phyloP scores from a whole-genome alignment of 2,113 vertebrate species.

The Chaetorhynchus papuensis region DNA sequence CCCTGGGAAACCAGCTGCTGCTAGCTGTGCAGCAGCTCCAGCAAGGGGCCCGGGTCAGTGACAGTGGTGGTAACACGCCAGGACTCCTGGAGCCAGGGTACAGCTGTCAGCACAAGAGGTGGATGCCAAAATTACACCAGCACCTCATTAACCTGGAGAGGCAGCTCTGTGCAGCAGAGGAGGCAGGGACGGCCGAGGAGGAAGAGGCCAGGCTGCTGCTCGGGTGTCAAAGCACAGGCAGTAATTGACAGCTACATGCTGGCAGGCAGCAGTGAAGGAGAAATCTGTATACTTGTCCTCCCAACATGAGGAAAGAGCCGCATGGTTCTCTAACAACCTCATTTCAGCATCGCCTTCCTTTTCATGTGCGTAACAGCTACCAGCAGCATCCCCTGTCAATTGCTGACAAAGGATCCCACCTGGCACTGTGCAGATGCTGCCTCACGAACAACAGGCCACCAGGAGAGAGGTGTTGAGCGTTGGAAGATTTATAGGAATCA shows the following conservation, averaged over 20 bases:
- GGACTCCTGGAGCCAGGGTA: not conserved
- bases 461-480: not conserved
- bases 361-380: not conserved
- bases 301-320: not conserved
- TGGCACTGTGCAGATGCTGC: constrained; percentile 7
- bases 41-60: fast-evolving
- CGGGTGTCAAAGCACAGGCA: not conserved
- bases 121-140: not conserved
- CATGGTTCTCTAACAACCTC: not conserved
- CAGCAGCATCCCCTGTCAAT: constrained; percentile 19
- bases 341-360: not conserved
- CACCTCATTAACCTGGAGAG: not conserved
- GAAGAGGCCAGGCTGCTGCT: not conserved
- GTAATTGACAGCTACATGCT: constrained; percentile 22
- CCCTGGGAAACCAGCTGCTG: not conserved
- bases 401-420: constrained; percentile 35
- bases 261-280: not conserved
- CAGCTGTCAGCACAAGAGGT: not conserved
- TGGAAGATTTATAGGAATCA: constrained; percentile 22
- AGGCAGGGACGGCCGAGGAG: not conserved
- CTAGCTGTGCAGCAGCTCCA: not conserved
- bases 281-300: not conserved
- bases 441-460: not conserved
- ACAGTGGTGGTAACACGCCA: fast-evolving
- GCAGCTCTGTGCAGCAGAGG: not conserved